Percentiles rank a stretch among this genome's conserved stretches.
Conservation (phyloP, 2,797 vertebrate genomes). For the Crenichthys baileyi region DNA sequence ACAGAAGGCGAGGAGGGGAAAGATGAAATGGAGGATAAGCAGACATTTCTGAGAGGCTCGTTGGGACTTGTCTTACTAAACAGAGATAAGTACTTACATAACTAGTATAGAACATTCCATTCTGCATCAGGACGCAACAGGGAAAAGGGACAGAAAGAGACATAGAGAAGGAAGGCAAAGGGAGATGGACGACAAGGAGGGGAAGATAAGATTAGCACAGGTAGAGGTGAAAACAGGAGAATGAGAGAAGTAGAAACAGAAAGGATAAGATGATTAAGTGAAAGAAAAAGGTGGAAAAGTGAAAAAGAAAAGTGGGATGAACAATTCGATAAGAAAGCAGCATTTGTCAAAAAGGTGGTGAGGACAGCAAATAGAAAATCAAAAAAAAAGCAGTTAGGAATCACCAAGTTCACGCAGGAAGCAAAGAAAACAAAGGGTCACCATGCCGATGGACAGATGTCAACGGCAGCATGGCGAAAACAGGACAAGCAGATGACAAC, state of each 20-base stretch:
- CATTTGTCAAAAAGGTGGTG: not conserved
- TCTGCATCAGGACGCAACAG: slow-evolving; percentile 83
- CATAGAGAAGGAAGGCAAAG: slow-evolving; percentile 6
- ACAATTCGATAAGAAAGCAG: not conserved
- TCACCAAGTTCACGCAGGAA: slow-evolving; percentile 7
- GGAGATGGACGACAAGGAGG: not conserved
- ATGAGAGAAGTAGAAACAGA: not conserved
- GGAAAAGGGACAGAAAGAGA: slow-evolving; percentile 52
- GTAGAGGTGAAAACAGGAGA: slow-evolving; percentile 17
- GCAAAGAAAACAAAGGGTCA: slow-evolving; percentile 8
- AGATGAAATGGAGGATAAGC: slow-evolving; percentile 24
- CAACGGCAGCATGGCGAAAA: slow-evolving; percentile 42
- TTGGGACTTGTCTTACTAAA: slow-evolving; percentile 46
- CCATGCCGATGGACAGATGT: slow-evolving; percentile 27
- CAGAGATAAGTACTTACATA: slow-evolving; percentile 88
- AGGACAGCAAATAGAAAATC: not conserved
- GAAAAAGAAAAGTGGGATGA: not conserved
- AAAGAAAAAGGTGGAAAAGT: not conserved
- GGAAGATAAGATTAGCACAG: not conserved
- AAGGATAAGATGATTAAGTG: not conserved
- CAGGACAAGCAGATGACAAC: slow-evolving; percentile 53
- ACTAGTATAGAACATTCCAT: slow-evolving; percentile 92
- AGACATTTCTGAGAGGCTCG: slow-evolving; percentile 33
- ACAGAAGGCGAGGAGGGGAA: slow-evolving; percentile 24
- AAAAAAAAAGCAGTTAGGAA: not conserved